phyloP scores from a whole-genome alignment of 1,140 invertebrate species.

The Lasioglossum baleicum region DNA sequence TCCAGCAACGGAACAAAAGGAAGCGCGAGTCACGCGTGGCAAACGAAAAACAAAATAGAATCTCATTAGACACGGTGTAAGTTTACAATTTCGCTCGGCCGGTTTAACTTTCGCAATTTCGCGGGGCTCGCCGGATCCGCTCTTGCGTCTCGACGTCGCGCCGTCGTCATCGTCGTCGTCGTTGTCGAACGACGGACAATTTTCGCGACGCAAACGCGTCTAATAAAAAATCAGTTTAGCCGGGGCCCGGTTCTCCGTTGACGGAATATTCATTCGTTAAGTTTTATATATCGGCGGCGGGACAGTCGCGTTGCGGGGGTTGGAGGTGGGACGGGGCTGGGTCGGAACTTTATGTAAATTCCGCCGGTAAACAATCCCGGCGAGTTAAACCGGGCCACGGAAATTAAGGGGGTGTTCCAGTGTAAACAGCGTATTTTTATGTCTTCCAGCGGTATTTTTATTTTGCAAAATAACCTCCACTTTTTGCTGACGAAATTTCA shows the following conservation, averaged over 20 bases:
- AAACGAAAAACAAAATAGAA: background rate
- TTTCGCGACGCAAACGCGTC: conserved; percentile 3
- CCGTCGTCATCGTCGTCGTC: background rate
- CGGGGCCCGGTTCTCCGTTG: background rate
- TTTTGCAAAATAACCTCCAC: too few species aligned
- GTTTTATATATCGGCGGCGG: conserved; percentile 13
- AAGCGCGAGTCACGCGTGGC: background rate
- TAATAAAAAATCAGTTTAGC: conserved; percentile 22
- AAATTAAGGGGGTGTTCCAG: conserved; percentile 49
- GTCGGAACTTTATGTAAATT: conserved; percentile 42
- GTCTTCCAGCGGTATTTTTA: too few species aligned
- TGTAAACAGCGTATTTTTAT: too few species aligned
- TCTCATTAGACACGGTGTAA: background rate
- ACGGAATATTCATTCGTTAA: conserved; percentile 33
- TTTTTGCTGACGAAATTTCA: too few species aligned
- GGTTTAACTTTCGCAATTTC: conserved; percentile 37
- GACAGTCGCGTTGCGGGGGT: too few species aligned
- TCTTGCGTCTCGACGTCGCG: background rate
- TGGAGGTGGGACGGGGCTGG: background rate
- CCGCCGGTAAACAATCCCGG: conserved; percentile 35
- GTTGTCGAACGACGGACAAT: conserved; percentile 1
- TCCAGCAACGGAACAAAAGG: too few species aligned
- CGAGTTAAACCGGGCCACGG: conserved; percentile 39
- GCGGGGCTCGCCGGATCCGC: background rate
- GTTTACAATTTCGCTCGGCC: conserved; percentile 21